These are phyloP conservation scores for Dendropsophus ebraccatus DNA, from an alignment of 2,113 vertebrate genomes.

Conservation along the genomic window DNA sequence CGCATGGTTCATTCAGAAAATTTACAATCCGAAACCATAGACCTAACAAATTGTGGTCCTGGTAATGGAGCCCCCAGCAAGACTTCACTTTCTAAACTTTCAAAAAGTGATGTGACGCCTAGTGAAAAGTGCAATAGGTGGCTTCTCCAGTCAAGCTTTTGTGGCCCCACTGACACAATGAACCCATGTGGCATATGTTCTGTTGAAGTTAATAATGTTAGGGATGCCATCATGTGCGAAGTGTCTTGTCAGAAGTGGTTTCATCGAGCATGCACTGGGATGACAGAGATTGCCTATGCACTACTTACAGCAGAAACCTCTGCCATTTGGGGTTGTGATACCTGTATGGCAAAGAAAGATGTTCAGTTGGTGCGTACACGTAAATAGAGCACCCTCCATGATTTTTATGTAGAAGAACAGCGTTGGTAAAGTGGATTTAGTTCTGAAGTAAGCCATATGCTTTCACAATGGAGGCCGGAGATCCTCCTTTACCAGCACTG, in stretches of 20 bases:
- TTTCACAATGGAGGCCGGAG: neutral
- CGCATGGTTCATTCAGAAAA: constrained; percentile 67
- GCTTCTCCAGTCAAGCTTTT: constrained; percentile 69
- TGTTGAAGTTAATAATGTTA: constrained; percentile 82
- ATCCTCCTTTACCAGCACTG: neutral
- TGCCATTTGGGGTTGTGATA: constrained; percentile 85
- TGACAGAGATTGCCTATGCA: constrained; percentile 85
- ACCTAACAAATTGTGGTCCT: constrained; percentile 71
- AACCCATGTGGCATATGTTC: constrained; percentile 84
- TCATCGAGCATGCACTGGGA: constrained; percentile 84
- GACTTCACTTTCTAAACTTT: constrained; percentile 64
- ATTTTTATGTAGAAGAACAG: neutral
- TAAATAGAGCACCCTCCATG: constrained; percentile 64
- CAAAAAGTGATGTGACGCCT: constrained; percentile 66
- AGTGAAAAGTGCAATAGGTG: constrained; percentile 72
- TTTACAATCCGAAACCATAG: constrained; percentile 67
- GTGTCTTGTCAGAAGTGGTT: constrained; percentile 88
- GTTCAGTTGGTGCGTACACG: constrained; percentile 75
- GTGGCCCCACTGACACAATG: constrained; percentile 73
- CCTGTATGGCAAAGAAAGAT: constrained; percentile 82
- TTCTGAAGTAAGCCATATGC: neutral
- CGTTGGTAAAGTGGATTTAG: constrained; percentile 60
- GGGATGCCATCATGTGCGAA: constrained; percentile 85
- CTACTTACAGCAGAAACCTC: constrained; percentile 80
- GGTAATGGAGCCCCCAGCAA: constrained; percentile 74